Evolutionary conservation across 1,140 invertebrate genomes (phyloP).

Genomic region (Calycopis cecrops): DNA sequence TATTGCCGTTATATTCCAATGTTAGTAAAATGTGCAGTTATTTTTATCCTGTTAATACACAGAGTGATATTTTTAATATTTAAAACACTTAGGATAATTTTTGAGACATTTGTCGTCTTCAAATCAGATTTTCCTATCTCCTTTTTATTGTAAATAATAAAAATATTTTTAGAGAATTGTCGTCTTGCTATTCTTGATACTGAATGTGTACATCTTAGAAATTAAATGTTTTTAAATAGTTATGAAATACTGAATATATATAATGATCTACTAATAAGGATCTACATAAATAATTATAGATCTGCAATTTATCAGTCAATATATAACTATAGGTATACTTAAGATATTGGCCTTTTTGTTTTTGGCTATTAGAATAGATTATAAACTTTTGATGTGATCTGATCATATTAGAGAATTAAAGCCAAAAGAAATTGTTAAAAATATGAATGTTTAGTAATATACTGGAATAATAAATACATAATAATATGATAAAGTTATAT

Average conservation of each 20-base stretch:
- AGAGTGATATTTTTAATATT: not conserved
- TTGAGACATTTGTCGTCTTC: too few species aligned
- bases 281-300: not conserved
- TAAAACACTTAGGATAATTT: not conserved
- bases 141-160: conserved; percentile 8
- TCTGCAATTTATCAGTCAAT: not conserved
- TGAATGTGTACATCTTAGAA: conserved; percentile 18
- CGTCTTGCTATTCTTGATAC: conserved; percentile 61
- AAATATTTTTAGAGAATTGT: conserved; percentile 11
- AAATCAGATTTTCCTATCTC: too few species aligned
- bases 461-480: not conserved
- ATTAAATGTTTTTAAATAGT: too few species aligned
- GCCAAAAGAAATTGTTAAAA: not conserved
- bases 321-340: not conserved
- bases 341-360: not conserved
- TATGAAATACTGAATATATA: too few species aligned
- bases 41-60: not conserved
- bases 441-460: not conserved
- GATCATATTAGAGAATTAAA: not conserved
- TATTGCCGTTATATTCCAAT: not conserved
- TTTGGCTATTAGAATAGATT: not conserved
- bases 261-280: not conserved
- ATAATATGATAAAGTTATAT: not conserved
- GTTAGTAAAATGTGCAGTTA: not conserved
- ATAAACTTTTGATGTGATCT: conserved; percentile 1